phyloP scores from a whole-genome alignment of 2,113 vertebrate species.

The Aldabrachelys gigantea region DNA sequence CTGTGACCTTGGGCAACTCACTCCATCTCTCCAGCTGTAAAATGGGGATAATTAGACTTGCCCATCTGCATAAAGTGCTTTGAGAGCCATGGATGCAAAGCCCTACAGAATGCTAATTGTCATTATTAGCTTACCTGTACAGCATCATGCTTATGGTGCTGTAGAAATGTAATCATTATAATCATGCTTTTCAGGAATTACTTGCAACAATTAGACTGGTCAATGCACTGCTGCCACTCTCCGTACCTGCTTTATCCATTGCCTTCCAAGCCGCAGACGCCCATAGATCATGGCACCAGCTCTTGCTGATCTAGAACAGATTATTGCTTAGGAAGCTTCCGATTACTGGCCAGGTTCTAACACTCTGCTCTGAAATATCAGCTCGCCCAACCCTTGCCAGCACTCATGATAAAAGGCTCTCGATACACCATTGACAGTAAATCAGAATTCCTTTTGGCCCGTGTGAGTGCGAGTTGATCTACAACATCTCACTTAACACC shows the following conservation, averaged over 20 bases:
- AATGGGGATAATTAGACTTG: background rate
- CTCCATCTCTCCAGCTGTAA: background rate
- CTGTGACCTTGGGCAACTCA: background rate
- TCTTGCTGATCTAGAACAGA: slow-evolving; percentile 55
- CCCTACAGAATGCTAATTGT: accelerated
- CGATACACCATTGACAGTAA: background rate
- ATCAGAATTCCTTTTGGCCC: background rate
- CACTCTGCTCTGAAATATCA: background rate
- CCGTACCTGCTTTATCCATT: slow-evolving; percentile 59
- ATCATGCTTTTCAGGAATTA: slow-evolving; percentile 41
- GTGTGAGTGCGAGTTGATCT: background rate
- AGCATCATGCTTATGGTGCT: background rate
- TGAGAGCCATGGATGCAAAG: background rate
- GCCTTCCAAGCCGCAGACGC: slow-evolving; percentile 35
- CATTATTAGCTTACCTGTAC: background rate
- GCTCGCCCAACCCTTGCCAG: slow-evolving; percentile 34
- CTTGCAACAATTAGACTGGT: slow-evolving; percentile 14
- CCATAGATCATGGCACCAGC: slow-evolving; percentile 52
- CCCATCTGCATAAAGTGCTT: background rate
- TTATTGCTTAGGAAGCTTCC: slow-evolving; percentile 67
- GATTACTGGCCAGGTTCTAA: slow-evolving; percentile 61
- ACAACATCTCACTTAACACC: background rate
- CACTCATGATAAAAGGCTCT: background rate
- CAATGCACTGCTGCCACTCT: slow-evolving; percentile 37
- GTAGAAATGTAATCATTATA: slow-evolving; percentile 37